These are phyloP conservation scores for Ranitomeya imitator DNA, from an alignment of 2,113 vertebrate species.

Conservation along the genomic window DNA sequence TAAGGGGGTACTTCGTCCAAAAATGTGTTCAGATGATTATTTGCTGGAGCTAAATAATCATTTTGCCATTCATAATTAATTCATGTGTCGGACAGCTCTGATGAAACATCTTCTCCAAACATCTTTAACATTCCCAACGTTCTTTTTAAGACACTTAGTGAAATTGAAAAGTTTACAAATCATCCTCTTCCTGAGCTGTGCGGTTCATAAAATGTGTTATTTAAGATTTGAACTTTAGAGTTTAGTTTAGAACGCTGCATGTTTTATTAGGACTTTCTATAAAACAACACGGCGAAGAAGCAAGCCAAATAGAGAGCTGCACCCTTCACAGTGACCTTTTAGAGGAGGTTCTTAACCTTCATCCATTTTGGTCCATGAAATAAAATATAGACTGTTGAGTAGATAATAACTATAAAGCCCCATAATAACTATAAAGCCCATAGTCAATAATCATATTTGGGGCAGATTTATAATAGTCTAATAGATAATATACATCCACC, in stretches of 20 bases:
- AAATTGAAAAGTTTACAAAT: constrained; percentile 18
- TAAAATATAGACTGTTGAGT: no score
- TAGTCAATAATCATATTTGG: neutral
- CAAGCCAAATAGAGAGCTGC: neutral
- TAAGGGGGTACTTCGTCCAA: neutral
- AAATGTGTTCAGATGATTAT: neutral
- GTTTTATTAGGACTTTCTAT: neutral
- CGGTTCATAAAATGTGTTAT: neutral
- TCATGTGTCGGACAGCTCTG: neutral
- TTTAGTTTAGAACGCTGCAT: neutral
- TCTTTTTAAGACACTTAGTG: constrained; percentile 10
- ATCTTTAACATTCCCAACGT: neutral
- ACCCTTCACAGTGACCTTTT: neutral
- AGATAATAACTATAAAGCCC: neutral
- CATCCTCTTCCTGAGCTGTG: neutral
- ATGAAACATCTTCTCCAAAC: neutral
- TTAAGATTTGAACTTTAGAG: neutral
- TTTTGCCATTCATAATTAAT: neutral
- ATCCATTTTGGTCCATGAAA: no score
- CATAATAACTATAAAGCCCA: neutral
- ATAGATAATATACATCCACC: no score
- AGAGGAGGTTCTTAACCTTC: no score
- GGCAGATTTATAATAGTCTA: no score
- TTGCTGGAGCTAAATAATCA: neutral
- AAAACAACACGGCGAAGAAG: neutral